Evolutionary conservation across 2,113 vertebrate genomes (phyloP), one percentile per base, ranked within the genome.

Genomic region (Python bivittatus): DNA sequence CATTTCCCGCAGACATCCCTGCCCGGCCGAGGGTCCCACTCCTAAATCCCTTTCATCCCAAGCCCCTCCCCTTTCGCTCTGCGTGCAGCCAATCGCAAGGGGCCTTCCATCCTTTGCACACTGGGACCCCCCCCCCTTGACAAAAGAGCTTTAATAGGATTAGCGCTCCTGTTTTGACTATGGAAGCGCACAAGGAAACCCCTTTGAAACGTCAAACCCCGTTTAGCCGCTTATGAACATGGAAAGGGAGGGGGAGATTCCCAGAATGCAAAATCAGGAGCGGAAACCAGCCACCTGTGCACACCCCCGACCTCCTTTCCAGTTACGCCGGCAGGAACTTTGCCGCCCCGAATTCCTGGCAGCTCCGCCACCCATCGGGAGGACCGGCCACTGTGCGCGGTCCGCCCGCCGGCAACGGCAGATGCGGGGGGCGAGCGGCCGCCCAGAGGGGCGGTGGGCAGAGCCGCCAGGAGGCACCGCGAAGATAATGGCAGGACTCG

Each of bases 111-210:
- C 86, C 91, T 95, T 94, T 96, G 15, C 53, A 7, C 52, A 33
- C 53, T 6, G 7, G 4, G 1, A 4, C 22, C 38, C 33, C 33
- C 33, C 64, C 38, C 88, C 94, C 96, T 96, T 97, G 97, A 96
- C 97, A 97, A 95, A 95, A 95, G 97, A 96, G 97, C 98, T 97
- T 98, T 97, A 98, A 98, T 97, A 98, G 98, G 98, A 97, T 97
- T 98, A 98, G 98, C 97, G 96, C 96, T 96, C 97, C 97, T 94
- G 96, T 97, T 91, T 96, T 98, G 98, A 97, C 98, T 98, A 96
- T 97, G 98, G 97, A 96, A 97, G 97, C 97, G 98, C 97, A 97
- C 94, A 86, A 58, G 92, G 92, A 97, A 95, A 97, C 92, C 96
- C 94, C 92, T 94, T 60, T 95, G 96, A 97, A 98, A 98, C 97